Conservation (phyloP, 2,888 invertebrate genomes). For the Argyresthia albistria region DNA sequence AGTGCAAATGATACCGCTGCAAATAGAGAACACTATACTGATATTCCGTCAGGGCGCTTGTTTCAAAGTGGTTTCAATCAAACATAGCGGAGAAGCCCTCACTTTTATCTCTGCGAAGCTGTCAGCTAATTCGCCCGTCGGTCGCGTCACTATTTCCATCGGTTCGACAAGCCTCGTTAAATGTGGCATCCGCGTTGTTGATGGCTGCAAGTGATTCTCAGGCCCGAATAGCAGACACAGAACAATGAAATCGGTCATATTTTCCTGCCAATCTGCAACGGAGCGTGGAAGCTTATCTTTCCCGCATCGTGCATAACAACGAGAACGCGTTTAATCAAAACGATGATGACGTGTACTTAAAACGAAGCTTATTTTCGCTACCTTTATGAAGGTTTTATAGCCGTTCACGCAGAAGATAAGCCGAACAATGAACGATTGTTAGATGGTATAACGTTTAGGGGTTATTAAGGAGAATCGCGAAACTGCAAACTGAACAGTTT, state of each 20-base stretch:
- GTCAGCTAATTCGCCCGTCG: constrained; percentile 57
- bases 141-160: constrained; percentile 50
- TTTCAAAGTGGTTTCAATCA: constrained; percentile 26
- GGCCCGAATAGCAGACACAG: constrained; percentile 50
- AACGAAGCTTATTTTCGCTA: constrained; percentile 52
- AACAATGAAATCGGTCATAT: constrained; percentile 72
- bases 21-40: constrained; percentile 5
- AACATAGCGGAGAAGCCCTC: constrained; percentile 6
- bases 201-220: constrained; percentile 69
- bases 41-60: constrained; percentile 25
- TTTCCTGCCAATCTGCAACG: constrained; percentile 61
- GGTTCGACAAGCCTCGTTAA: constrained; percentile 70
- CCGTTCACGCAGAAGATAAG: constrained; percentile 4
- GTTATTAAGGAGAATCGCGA: not conserved
- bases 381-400: constrained; percentile 43
- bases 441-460: constrained; percentile 9
- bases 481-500: too few species aligned
- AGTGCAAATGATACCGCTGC: too few species aligned
- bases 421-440: constrained; percentile 10
- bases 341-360: constrained; percentile 52
- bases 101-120: constrained; percentile 56
- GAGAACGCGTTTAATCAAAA: constrained; percentile 50
- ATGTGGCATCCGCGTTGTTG: constrained; percentile 63
- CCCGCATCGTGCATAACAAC: constrained; percentile 59
- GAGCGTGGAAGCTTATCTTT: constrained; percentile 59